Evolutionary conservation across 2,888 invertebrate genomes (phyloP), one percentile per base, ranked within the genome.

Genomic region (Yponomeuta plumbellus): DNA sequence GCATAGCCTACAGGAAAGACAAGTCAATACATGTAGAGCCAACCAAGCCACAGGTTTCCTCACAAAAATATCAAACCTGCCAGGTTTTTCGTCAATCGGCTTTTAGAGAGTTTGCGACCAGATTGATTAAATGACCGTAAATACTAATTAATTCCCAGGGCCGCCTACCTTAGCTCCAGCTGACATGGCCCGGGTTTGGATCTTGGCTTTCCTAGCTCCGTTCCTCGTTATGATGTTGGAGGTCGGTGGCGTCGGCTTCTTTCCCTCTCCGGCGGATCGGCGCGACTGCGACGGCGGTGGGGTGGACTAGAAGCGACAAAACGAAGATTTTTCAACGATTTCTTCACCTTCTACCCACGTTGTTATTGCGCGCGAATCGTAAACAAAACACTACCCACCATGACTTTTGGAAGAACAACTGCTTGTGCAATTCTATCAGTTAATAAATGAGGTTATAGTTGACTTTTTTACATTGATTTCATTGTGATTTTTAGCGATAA

Each of bases 141-240:
- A 26, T 34, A 34, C 34, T 34, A 34, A 34, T 34, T 8, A 34
- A 34, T 34, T 34, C 34, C 5, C 34, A 4, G 34, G 34, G 34
- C 34, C 34, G 8, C 34, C 5, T 79, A 89, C 92, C 80, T 91
- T 92, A 67, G 81, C 83, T 61, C 84, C 83, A 44, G 88, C 92
- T 26, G 92, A 86, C 93, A 93, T 93, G 56, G 94, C 93, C 65
- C 94, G 88, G 44, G 94, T 94, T 79, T 93, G 94, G 65, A 93
- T 93, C 84, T 93, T 94, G 66, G 93, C 92, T 79, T 93, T 93
- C 71, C 93, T 92, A 67, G 93, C 93, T 67, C 92, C 92, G 78
- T 93, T 92, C 75, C 94, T 88, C 67, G 94, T 94, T 23, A 93
- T 86, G 69, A 93, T 90, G 66, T 70, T 85, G n/a, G 88, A 81